A percentile compares a stretch with the other conserved stretches of the same genome.
Evolutionary conservation across 2,888 invertebrate genomes (phyloP).

Genomic region (Pteria penguin): DNA sequence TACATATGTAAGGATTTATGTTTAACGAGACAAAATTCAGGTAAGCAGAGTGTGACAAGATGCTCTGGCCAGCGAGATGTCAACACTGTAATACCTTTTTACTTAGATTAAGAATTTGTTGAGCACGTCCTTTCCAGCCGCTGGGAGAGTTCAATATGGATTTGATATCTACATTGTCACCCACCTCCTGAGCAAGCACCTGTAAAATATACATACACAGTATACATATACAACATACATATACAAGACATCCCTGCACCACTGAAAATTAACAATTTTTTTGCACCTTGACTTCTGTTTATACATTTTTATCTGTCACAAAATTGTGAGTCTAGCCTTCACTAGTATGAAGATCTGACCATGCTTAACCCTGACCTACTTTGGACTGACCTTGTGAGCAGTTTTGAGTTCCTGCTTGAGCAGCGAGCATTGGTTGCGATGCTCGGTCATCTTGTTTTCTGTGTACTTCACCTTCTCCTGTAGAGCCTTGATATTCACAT

Average conservation of each 20-base stretch:
- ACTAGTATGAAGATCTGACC: no score
- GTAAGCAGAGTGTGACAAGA: background rate
- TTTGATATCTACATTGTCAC: slow-evolving; percentile 77
- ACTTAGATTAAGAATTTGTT: slow-evolving; percentile 76
- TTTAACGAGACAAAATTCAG: background rate
- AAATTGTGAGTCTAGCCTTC: no score
- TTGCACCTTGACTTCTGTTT: no score
- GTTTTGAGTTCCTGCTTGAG: slow-evolving; percentile 78
- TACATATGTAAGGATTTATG: background rate
- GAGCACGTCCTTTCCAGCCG: slow-evolving; percentile 77
- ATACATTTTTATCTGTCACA: no score
- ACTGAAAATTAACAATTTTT: no score
- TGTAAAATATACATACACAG: no score
- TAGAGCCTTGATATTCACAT: slow-evolving; percentile 72
- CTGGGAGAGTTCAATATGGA: slow-evolving; percentile 69
- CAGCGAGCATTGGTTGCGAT: slow-evolving; percentile 72
- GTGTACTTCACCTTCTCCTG: slow-evolving; percentile 77
- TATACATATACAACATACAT: no score
- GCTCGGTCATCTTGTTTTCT: slow-evolving; percentile 76
- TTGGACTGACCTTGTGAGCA: slow-evolving; percentile 73
- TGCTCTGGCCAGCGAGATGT: background rate
- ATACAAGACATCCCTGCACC: no score
- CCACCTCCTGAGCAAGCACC: slow-evolving; percentile 78
- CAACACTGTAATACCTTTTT: slow-evolving; percentile 78
- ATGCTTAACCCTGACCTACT: background rate